Conservation (phyloP, 2,113 vertebrate species). For the Indicator indicator region DNA sequence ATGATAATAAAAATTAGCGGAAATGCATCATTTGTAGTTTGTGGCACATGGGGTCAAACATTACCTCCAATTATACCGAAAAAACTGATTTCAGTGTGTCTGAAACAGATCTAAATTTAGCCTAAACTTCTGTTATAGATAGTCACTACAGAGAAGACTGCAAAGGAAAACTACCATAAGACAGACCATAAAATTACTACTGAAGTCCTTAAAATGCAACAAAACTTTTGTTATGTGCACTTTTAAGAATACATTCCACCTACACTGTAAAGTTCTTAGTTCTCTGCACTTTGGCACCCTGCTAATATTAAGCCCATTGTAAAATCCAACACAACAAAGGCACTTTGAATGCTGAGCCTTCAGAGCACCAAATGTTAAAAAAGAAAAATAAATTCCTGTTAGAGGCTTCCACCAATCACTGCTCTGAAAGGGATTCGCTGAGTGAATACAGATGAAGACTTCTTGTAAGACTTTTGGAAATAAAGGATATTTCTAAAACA, state of each 20-base stretch:
- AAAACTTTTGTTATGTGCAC: constrained; percentile 54
- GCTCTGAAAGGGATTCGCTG: constrained; percentile 67
- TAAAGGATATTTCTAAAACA: constrained; percentile 43
- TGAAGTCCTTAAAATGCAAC: constrained; percentile 55
- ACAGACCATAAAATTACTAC: constrained; percentile 60
- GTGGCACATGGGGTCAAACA: neutral
- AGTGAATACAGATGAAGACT: constrained; percentile 74
- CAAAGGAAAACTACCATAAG: constrained; percentile 44
- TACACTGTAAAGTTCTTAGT: constrained; percentile 75
- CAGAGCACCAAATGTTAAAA: constrained; percentile 81
- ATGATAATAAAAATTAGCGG: constrained; percentile 46
- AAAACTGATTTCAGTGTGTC: neutral
- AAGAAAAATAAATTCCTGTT: constrained; percentile 76
- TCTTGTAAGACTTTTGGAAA: constrained; percentile 65
- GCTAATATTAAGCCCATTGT: constrained; percentile 80
- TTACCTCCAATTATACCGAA: neutral
- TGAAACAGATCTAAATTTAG: constrained; percentile 27
- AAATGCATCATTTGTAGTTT: constrained; percentile 25
- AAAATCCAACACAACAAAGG: constrained; percentile 77
- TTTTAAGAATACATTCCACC: constrained; percentile 72
- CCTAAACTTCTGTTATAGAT: neutral
- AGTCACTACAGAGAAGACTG: constrained; percentile 32
- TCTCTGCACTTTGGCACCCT: constrained; percentile 77
- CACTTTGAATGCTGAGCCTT: constrained; percentile 78
- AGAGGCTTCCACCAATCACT: constrained; percentile 72